A percentile compares a stretch with the other conserved stretches of the same genome.
Conservation (phyloP, 2,888 invertebrate species). For the Aspidiotus destructor region DNA sequence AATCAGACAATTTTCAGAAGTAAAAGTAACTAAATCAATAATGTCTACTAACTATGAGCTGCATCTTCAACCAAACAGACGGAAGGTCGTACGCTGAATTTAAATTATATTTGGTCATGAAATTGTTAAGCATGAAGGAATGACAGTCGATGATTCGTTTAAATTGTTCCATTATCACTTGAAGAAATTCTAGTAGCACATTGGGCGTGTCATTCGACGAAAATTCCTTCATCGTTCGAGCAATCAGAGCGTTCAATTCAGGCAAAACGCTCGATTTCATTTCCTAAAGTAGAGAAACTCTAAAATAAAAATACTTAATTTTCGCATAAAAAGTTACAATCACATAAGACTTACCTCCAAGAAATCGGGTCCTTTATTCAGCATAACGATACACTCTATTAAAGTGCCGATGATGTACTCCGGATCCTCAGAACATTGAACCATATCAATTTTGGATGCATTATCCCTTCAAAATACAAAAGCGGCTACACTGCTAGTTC, state of each 20-base stretch:
- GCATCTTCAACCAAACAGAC: constrained; percentile 28
- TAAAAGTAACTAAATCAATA: background rate
- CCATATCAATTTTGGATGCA: constrained; percentile 9
- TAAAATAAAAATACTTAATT: background rate
- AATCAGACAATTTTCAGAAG: background rate
- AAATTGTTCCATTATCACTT: constrained; percentile 28
- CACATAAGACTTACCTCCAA: constrained; percentile 12
- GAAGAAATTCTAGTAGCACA: constrained; percentile 26
- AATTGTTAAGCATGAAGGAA: constrained; percentile 23
- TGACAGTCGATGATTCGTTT: constrained; percentile 17
- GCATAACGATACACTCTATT: constrained; percentile 21
- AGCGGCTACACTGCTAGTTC: no score
- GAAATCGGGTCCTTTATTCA: constrained; percentile 19
- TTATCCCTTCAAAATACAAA: constrained; percentile 11
- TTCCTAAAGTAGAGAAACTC: background rate
- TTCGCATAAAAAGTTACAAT: background rate
- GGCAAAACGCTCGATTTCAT: constrained; percentile 25
- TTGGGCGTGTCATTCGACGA: constrained; percentile 20
- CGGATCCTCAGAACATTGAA: constrained; percentile 23
- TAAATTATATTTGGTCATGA: constrained; percentile 8
- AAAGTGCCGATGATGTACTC: constrained; percentile 24
- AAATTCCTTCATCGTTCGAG: constrained; percentile 26
- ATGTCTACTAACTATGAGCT: constrained; percentile 20
- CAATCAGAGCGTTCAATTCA: constrained; percentile 9
- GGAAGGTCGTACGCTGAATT: constrained; percentile 20